Base-by-base conservation (phyloP, 1,140 invertebrate genomes). In the Drosophila murphyi region DNA sequence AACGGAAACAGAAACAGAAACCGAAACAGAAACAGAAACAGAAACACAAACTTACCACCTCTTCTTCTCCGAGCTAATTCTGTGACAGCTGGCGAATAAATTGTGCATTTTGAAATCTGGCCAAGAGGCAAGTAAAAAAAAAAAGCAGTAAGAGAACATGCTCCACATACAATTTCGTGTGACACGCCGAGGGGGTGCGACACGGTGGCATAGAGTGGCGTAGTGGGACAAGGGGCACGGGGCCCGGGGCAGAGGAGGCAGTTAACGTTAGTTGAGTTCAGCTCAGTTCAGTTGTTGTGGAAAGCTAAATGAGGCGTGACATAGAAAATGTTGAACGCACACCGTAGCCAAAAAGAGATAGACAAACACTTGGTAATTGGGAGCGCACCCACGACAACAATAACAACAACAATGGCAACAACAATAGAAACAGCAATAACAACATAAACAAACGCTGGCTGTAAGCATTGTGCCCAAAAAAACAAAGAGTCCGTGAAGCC, bases 301-400 rank as follows among this genome's bases (percentile, higher is more conserved):
- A 85, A 89, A 89, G 70, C 85, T 88, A 88, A 88, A 88, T 88
- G 85, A 88, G 85, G 85, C 85, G 72, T 88, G 85, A 90, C 83
- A 88, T 75, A 59, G 76, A 80, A 85, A 76, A 76, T 68, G n/a
- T 3, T 7, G 73, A 74, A 20, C 61, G 48, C 68, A 76, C 45
- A 55, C 64, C 65, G 29, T 37, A 37, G 51, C 29, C 31, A 32
- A 28, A 70, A 67, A 78, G 45, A 62, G 57, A 76, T 31, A 65
- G 59, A 69, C 28, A 77, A 39, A 37, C 72, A 85, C 73, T 76
- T 76, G 68, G 61, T 62, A 80, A 80, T 61, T 75, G 78, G 85
- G 78, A 78, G 76, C 78, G 55, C 83, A 85, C 80, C 77, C 80
- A 89, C 73, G 64, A 65, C 75, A 74, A 55, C 60, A 57, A 63